Percentiles rank a stretch among this genome's conserved stretches.
These are phyloP conservation scores for Fregata magnificens DNA, from an alignment of 2,113 vertebrate species.

Conservation along the genomic window DNA sequence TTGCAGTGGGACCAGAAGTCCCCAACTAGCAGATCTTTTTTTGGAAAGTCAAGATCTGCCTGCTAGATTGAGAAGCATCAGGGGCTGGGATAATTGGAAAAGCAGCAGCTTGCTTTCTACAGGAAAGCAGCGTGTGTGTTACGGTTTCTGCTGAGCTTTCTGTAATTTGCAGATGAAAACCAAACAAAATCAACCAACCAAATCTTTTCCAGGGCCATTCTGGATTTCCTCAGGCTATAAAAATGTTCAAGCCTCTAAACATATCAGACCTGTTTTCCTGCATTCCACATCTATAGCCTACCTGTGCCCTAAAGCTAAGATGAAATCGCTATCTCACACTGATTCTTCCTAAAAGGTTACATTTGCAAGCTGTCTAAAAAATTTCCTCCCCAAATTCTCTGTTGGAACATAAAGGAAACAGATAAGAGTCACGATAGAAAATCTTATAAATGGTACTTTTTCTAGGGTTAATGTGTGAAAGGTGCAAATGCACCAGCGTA, in stretches of 20 bases:
- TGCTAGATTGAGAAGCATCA: background rate
- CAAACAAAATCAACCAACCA: background rate
- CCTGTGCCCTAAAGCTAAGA: background rate
- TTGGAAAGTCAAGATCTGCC: background rate
- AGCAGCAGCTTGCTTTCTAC: background rate
- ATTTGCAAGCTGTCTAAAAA: background rate
- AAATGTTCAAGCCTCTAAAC: background rate
- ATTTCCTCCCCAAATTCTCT: background rate
- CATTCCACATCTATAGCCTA: background rate
- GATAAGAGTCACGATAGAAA: background rate
- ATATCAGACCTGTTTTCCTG: background rate
- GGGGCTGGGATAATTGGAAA: background rate
- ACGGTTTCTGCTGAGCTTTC: background rate
- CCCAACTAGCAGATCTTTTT: background rate
- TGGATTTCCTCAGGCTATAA: conserved; percentile 8
- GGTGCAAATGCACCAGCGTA: background rate
- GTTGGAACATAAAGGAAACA: background rate
- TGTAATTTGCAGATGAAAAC: conserved; percentile 13
- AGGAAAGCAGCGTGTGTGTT: background rate
- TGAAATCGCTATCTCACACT: background rate
- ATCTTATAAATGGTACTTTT: background rate
- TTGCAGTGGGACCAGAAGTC: background rate
- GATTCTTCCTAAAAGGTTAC: background rate
- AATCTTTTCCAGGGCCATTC: background rate
- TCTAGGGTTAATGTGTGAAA: background rate